Percentiles rank a stretch among this genome's conserved stretches.
phyloP scores from a whole-genome alignment of 2,888 invertebrate genomes.

The Drosophila mettleri region DNA sequence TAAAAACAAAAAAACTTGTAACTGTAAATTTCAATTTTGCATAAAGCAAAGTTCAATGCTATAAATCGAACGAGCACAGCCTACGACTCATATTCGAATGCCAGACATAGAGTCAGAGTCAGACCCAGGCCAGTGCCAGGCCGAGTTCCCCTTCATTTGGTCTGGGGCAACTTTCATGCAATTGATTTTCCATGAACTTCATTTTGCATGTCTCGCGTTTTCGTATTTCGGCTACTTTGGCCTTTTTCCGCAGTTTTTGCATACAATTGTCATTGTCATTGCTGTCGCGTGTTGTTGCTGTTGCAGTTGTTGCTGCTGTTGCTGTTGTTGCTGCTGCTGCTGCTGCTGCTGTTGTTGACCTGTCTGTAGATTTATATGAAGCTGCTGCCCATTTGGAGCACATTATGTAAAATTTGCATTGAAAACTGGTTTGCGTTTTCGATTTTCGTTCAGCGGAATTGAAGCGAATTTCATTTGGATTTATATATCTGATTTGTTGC shows the following conservation, averaged over 20 bases:
- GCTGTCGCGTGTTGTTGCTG: constrained; percentile 66
- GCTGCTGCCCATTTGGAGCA: constrained; percentile 75
- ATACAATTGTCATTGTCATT: constrained; percentile 79
- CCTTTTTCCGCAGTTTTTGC: constrained; percentile 76
- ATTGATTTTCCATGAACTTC: constrained; percentile 78
- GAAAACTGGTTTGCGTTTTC: constrained; percentile 65
- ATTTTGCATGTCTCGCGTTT: constrained; percentile 56
- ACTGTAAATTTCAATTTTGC: constrained; percentile 56
- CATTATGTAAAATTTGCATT: constrained; percentile 74
- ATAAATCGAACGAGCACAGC: constrained; percentile 47
- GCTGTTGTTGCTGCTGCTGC: constrained; percentile 45
- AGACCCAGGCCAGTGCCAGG: constrained; percentile 19
- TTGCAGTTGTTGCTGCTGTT: constrained; percentile 47
- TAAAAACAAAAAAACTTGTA: constrained; percentile 27
- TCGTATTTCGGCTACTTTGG: constrained; percentile 21
- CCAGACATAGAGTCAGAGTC: constrained; percentile 1
- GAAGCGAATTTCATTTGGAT: constrained; percentile 28
- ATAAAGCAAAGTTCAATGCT: constrained; percentile 70
- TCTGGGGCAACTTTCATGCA: constrained; percentile 68
- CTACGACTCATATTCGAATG: constrained; percentile 21
- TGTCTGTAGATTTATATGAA: constrained; percentile 66
- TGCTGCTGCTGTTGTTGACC: constrained; percentile 56
- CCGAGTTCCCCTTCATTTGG: constrained; percentile 62
- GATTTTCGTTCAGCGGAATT: constrained; percentile 36
- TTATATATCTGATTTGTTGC: constrained; percentile 43